phyloP scores from a whole-genome alignment of 1,140 invertebrate species.

The Carposina sasakii region DNA sequence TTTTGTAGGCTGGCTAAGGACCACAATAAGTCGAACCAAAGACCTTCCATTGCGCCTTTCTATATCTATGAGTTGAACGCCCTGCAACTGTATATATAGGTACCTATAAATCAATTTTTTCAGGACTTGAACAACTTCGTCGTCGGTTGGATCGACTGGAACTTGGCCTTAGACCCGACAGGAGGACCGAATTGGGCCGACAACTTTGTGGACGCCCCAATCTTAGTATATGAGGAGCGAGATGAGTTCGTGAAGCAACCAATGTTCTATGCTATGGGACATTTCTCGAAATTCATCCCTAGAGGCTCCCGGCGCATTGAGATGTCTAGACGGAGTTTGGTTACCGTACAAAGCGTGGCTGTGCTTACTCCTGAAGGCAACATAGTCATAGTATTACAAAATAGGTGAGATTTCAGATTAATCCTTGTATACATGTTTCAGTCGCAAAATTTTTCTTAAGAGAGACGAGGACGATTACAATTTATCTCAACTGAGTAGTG shows the following conservation, averaged over 20 bases:
- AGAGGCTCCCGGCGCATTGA: constrained; percentile 68
- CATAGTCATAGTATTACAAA: constrained; percentile 6
- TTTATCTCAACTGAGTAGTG: no score
- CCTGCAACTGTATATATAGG: not conserved
- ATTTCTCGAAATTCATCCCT: constrained; percentile 1
- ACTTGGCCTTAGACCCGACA: constrained; percentile 78
- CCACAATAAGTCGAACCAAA: not conserved
- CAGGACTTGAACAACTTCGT: constrained; percentile 78
- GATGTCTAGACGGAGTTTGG: constrained; percentile 5
- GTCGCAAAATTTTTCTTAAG: no score
- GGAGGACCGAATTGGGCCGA: constrained; percentile 85
- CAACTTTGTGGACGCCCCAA: constrained; percentile 81
- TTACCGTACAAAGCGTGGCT: constrained; percentile 18
- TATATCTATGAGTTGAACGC: not conserved
- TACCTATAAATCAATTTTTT: constrained; percentile 20
- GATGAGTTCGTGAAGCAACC: constrained; percentile 78
- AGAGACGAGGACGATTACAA: no score
- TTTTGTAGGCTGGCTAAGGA: not conserved
- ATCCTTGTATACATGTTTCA: no score
- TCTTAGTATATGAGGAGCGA: constrained; percentile 77
- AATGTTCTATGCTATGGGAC: constrained; percentile 5
- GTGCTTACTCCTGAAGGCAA: constrained; percentile 20
- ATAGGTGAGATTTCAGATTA: no score
- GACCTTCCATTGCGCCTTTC: not conserved
- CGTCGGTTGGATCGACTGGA: constrained; percentile 89